Base-by-base conservation (phyloP, 2,888 invertebrate genomes). In the Ophraella communa region DNA sequence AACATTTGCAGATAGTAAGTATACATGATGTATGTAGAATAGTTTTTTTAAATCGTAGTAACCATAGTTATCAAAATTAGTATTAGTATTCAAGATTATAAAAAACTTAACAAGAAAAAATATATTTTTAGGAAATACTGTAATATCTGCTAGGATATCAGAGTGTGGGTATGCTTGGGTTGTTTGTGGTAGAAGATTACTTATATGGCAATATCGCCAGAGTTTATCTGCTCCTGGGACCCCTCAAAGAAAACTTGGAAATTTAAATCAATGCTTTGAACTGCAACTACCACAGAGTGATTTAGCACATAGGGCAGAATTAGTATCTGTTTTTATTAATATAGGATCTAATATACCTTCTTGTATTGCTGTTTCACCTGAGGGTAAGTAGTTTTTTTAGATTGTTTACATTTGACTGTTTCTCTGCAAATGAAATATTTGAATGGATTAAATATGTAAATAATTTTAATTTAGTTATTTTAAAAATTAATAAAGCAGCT, bases 301-400 rank as follows among this genome's bases (percentile, higher is more conserved):
- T 81, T 85, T 96, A 14, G 93, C 94, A 0, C 96, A 97, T 80
- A 90, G 92, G 76, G 93, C 96, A 0, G 91, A 95, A 64, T 85
- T 95, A 14, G 90, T 94, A 1, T 88, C 89, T 23, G 88, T 95
- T 0, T 93, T 91, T 78, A 84, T 87, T 11, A 83, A 84, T 1
- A 82, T 83, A 47, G 86, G 84, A 0, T 86, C 86, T 67, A 86
- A 87, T 79, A 87, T 76, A 17, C 93, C 95, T 7, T 91, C 94
- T 0, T 95, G 95, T 76, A 88, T 97, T 73, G 95, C 96, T 14
- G 94, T 95, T 1, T 96, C 96, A 0, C 96, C 96, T 0, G 96
- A 96, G 78, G 97, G 96, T 33, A 68, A 51, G n/a, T 57, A 30
- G n/a, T 49, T 44, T n/a, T 24, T 7, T 0, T 3, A n/a, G 5